phyloP scores from a whole-genome alignment of 2,888 invertebrate genomes.

The Himalopsyche tibetana region DNA sequence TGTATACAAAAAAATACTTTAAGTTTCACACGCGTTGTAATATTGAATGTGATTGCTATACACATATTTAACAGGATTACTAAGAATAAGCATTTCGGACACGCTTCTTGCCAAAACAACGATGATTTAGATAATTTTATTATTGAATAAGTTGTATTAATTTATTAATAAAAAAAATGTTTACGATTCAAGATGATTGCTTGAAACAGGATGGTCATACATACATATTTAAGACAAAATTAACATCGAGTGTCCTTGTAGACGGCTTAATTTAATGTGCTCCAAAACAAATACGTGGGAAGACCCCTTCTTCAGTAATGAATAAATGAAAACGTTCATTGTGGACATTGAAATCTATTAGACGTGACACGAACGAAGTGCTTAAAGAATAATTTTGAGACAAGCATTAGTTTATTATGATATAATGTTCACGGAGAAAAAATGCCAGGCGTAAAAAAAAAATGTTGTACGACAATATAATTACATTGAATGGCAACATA shows the following conservation, averaged over 20 bases:
- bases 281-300: not conserved
- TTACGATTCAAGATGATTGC: not conserved
- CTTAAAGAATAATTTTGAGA: not conserved
- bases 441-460: not conserved
- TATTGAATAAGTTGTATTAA: too few relatives aligned
- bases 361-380: not conserved
- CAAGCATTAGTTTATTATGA: conserved; percentile 24
- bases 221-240: not conserved
- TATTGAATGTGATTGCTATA: too few relatives aligned
- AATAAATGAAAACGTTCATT: conserved; percentile 16
- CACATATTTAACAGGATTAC: too few relatives aligned
- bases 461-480: not conserved
- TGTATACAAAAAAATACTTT: too few relatives aligned
- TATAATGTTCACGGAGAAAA: not conserved
- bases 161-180: not conserved
- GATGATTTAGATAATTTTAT: too few relatives aligned
- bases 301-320: conserved; percentile 16
- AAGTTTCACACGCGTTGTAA: too few relatives aligned
- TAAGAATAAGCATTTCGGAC: too few relatives aligned
- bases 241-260: conserved; percentile 9
- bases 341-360: conserved; percentile 22
- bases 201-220: not conserved
- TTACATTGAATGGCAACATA: not conserved
- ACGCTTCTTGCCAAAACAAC: too few relatives aligned
- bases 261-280: not conserved